Evolutionary conservation across 1,140 invertebrate species (phyloP), one percentile per base, ranked within the genome.

Genomic region (Ips typographus): DNA sequence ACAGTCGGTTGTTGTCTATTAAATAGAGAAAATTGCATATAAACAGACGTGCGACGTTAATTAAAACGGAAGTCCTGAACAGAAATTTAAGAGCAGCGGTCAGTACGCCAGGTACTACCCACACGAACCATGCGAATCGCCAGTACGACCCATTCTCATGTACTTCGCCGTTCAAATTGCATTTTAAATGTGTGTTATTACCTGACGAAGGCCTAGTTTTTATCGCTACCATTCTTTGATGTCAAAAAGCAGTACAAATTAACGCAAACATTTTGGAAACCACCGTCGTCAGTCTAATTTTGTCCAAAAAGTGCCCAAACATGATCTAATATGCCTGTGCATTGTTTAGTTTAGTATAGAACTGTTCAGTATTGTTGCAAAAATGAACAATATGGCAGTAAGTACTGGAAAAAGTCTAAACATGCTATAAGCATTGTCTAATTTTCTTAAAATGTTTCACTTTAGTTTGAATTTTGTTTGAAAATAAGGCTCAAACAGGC

Each of bases 131-230:
- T 68, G 66, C 66, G 66, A 68, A 68, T 60, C 66, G 66, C 66
- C 58, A 61, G 44, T 55, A 44, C 57, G 8, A 68, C 39, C 40
- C 47, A 68, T 68, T 68, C 66, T 61, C 66, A 68, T 68, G 66
- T 67, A 65, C 4, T 6, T 43, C 7, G 39, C 7, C 56, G 55
- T 39, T 68, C 49, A 59, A 68, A 68, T 68, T 62, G 57, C 57
- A 7, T 61, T 68, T 60, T 68, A 68, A 68, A 68, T 68, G 57
- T 68, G 57, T 68, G 66, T 61, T 68, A 68, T 68, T 68, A 68
- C 8, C 65, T 41, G 44, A 6, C 36, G 65, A 22, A 59, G 57
- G 52, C 44, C 65, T 53, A 67, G 8, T 67, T 67, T 67, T 67
- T 67, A 49, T 49, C 22, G 38, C 49, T 53, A 8, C 37, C 43